Percentiles rank a stretch among this genome's conserved stretches.
Evolutionary conservation across 2,797 vertebrate genomes (phyloP).

Genomic region (Cryptoprocta ferox): DNA sequence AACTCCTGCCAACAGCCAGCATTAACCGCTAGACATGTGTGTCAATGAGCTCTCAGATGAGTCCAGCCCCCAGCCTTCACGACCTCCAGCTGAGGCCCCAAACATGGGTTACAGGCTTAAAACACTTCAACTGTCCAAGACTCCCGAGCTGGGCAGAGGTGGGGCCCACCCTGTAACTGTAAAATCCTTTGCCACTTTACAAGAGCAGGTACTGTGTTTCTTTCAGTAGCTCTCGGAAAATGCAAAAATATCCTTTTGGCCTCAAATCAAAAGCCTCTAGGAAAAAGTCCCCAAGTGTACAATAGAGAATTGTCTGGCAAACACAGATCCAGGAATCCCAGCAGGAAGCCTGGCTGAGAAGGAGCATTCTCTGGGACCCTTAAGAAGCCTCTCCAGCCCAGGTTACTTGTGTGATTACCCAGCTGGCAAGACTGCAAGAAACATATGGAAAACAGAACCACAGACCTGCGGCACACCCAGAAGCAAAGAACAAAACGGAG

Average conservation of each 20-base stretch:
- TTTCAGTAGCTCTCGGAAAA: slow-evolving; percentile 36
- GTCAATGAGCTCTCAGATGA: not conserved
- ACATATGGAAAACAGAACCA: not conserved
- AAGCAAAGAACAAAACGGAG: not conserved
- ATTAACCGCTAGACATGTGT: accelerated
- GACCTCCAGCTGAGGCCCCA: not conserved
- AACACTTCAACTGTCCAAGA: not conserved
- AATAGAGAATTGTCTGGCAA: not conserved
- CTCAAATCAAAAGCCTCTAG: slow-evolving; percentile 29
- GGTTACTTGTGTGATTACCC: not conserved
- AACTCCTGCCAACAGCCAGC: not conserved
- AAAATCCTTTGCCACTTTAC: not conserved
- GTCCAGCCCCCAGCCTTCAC: not conserved
- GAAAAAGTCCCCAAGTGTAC: not conserved
- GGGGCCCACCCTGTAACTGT: not conserved
- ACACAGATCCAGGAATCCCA: not conserved
- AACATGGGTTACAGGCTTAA: not conserved
- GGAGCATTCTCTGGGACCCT: not conserved
- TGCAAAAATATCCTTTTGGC: slow-evolving; percentile 17
- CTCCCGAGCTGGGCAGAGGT: not conserved
- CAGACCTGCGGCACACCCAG: not conserved
- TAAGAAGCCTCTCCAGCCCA: not conserved
- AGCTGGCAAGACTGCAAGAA: slow-evolving; percentile 11
- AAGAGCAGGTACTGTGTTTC: not conserved
- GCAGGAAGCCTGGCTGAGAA: not conserved